These are phyloP conservation scores for Aegithalos caudatus DNA, from an alignment of 2,113 vertebrate species.

Conservation along the genomic window DNA sequence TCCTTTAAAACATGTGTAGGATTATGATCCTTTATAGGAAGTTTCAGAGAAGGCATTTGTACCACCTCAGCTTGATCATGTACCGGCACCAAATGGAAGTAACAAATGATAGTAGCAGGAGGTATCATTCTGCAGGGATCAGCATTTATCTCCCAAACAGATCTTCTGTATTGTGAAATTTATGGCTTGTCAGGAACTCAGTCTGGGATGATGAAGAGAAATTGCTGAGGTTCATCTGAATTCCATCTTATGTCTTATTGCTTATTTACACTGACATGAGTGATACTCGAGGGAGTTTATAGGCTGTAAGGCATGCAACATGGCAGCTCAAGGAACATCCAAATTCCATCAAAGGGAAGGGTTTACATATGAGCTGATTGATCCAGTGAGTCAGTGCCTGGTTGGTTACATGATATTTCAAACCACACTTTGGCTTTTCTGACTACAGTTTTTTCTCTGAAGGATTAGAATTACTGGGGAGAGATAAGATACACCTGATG, in stretches of 20 bases:
- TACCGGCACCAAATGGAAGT: background rate
- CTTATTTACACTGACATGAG: background rate
- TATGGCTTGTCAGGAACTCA: background rate
- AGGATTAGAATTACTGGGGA: background rate
- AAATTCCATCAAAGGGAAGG: background rate
- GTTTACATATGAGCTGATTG: background rate
- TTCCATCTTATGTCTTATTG: background rate
- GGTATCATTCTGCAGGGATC: background rate
- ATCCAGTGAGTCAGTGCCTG: background rate
- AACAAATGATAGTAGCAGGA: background rate
- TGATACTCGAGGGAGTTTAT: background rate
- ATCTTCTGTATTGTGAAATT: background rate
- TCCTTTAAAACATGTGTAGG: background rate
- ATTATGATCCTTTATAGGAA: background rate
- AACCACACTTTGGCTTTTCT: background rate
- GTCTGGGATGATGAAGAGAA: background rate
- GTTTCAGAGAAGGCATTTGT: background rate
- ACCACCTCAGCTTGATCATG: background rate
- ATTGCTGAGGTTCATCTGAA: background rate
- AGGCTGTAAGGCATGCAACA: background rate
- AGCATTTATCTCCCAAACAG: background rate
- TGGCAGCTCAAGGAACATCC: background rate
- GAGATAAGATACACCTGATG: background rate
- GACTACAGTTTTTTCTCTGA: background rate
- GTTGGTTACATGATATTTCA: background rate